phyloP scores from a whole-genome alignment of 2,888 invertebrate genomes.

The Acanthosoma haemorrhoidale region DNA sequence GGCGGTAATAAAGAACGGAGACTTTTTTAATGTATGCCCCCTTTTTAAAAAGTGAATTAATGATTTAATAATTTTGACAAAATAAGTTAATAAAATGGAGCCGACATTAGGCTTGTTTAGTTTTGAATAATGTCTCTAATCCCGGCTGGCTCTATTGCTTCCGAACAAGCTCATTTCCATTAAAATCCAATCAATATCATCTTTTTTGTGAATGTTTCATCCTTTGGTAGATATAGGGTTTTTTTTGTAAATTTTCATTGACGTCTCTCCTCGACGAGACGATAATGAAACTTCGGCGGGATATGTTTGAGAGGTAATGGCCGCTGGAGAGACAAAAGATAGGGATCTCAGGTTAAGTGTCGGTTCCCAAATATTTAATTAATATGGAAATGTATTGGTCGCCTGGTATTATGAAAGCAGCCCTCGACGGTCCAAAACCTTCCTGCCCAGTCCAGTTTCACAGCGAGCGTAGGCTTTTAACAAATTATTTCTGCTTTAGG shows the following conservation, averaged over 20 bases:
- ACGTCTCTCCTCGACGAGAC: not conserved
- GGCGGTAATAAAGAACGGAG: not conserved
- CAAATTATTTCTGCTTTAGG: no score
- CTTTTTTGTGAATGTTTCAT: slow-evolving; percentile 14
- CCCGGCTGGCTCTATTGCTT: not conserved
- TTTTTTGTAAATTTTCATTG: not conserved
- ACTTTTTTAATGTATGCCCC: not conserved
- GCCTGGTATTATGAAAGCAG: not conserved
- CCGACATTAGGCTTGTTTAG: not conserved
- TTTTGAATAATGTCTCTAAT: slow-evolving; percentile 21
- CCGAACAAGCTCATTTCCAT: slow-evolving; percentile 17
- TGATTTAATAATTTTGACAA: slow-evolving; percentile 21
- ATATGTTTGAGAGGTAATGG: slow-evolving; percentile 15
- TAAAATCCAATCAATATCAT: slow-evolving; percentile 11
- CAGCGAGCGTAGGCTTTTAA: no score
- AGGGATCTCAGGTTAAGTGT: slow-evolving; percentile 8
- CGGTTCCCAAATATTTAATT: slow-evolving; percentile 15
- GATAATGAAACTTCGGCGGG: not conserved
- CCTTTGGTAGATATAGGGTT: not conserved
- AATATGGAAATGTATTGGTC: slow-evolving; percentile 20
- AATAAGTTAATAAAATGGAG: not conserved
- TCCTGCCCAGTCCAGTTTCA: no score
- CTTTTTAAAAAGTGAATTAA: slow-evolving; percentile 5
- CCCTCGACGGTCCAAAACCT: no score
- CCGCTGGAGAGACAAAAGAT: slow-evolving; percentile 8